Evolutionary conservation across 2,797 vertebrate genomes (phyloP), one percentile per base, ranked within the genome.

Genomic region (Myripristis jacobus): DNA sequence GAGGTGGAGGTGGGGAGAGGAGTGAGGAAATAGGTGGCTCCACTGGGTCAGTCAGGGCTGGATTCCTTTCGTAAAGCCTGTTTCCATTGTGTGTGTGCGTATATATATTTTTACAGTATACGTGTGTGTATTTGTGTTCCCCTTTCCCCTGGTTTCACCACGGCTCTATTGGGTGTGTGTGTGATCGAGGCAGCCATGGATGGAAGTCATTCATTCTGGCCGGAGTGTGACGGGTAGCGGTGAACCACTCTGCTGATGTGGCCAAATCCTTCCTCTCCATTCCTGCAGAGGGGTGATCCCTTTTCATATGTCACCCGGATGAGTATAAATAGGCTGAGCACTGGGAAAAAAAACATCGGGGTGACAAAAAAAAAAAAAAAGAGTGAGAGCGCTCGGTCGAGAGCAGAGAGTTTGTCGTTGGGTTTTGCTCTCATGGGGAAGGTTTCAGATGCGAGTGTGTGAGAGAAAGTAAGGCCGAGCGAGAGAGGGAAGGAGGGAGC

Each of bases 221-320:
- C 68, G 9, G 84, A 80, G 80, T 83, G 81, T 77, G 81, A 76
- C 56, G 53, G 78, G 64, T 79, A 66, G 84, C 2, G 88, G 89
- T 88, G 78, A 91, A 90, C 90, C 83, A 11, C 89, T 73, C 54
- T 81, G 91, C 89, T 88, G 89, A 91, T 90, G 87, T 85, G 86
- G 85, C 83, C 84, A 80, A 63, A 86, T 85, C 81, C 72, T 84
- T 77, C 68, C 75, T 58, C 74, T 78, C 51, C 66, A 22, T 70
- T 85, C 79, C 70, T 83, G 73, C 66, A 75, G 60, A 66, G 55
- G 81, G 83, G 81, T 64, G 82, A 85, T 87, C 70, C 83, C 81
- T 75, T 82, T 85, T 87, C 79, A 80, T 80, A 77, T 79, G 78
- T 85, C 70, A 67, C 68, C 44, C 71, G 77, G 29, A 41, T 75